A percentile compares a stretch with the other conserved stretches of the same genome.
These are phyloP conservation scores for Pterocles orientalis DNA, from an alignment of 2,113 vertebrate species.

Conservation along the genomic window DNA sequence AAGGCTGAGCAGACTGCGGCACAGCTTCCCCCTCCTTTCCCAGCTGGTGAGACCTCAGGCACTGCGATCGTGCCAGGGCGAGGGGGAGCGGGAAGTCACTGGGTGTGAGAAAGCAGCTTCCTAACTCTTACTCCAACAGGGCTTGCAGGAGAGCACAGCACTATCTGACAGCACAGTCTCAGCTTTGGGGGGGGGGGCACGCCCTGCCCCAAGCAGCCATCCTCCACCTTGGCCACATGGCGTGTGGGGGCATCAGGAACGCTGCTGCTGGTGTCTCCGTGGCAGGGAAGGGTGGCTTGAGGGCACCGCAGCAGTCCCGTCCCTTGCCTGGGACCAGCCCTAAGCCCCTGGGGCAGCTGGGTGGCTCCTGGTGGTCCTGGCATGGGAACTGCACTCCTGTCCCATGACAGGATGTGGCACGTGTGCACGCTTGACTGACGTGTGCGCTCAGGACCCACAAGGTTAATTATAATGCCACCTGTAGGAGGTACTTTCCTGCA, in stretches of 20 bases:
- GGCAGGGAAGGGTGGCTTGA: rapidly evolving
- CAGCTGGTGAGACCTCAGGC: neutral
- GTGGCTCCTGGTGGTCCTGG: neutral
- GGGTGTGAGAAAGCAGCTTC: neutral
- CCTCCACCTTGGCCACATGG: rapidly evolving
- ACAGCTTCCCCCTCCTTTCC: neutral
- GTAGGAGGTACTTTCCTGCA: constrained; percentile 2
- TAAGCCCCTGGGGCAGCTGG: rapidly evolving
- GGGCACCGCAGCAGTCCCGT: rapidly evolving
- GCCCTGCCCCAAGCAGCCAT: rapidly evolving
- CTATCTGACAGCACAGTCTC: rapidly evolving
- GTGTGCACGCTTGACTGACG: neutral
- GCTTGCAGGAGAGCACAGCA: rapidly evolving
- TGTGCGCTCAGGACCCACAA: neutral
- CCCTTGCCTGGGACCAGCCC: neutral
- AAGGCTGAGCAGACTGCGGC: neutral
- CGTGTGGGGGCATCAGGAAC: rapidly evolving
- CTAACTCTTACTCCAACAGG: rapidly evolving
- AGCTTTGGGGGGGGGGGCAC: neutral
- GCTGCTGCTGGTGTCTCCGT: rapidly evolving
- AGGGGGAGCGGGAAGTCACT: rapidly evolving
- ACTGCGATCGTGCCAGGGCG: rapidly evolving
- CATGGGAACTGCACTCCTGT: neutral
- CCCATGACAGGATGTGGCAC: neutral
- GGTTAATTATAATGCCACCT: constrained; percentile 30